These are phyloP conservation scores for Salvelinus sp. DNA, from an alignment of 2,113 vertebrate species.

Conservation along the genomic window DNA sequence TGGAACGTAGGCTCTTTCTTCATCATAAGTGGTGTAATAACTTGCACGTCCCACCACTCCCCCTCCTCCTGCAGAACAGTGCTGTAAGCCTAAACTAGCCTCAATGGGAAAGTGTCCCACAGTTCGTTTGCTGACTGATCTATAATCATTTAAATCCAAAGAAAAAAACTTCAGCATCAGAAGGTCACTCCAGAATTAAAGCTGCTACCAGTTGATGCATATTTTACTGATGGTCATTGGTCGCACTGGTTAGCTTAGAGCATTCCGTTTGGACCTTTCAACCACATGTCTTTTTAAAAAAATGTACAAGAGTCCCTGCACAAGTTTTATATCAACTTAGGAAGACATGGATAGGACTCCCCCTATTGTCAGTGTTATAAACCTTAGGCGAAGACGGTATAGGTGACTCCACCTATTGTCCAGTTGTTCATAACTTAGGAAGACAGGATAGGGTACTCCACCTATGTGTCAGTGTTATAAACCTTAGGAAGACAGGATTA, in stretches of 20 bases:
- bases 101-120: constrained; percentile 9
- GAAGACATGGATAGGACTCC: too few relatives aligned
- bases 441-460: too few relatives aligned
- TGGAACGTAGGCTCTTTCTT: constrained; percentile 5
- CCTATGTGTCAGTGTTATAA: too few relatives aligned
- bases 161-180: background rate
- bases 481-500: too few relatives aligned
- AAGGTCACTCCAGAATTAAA: constrained; percentile 3
- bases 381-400: too few relatives aligned
- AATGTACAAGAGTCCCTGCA: background rate
- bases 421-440: too few relatives aligned
- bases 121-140: constrained; percentile 5
- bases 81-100: background rate
- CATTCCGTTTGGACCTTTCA: background rate
- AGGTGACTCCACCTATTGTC: too few relatives aligned
- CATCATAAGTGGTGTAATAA: constrained; percentile 4
- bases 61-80: too few relatives aligned
- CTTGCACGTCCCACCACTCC: too few relatives aligned
- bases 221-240: background rate
- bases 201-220: background rate
- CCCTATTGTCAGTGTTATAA: too few relatives aligned
- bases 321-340: too few relatives aligned
- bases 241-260: background rate
- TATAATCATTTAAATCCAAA: constrained; percentile 1
- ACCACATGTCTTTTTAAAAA: background rate